Conservation (phyloP, 1,140 invertebrate species). For the Neelides sp. region DNA sequence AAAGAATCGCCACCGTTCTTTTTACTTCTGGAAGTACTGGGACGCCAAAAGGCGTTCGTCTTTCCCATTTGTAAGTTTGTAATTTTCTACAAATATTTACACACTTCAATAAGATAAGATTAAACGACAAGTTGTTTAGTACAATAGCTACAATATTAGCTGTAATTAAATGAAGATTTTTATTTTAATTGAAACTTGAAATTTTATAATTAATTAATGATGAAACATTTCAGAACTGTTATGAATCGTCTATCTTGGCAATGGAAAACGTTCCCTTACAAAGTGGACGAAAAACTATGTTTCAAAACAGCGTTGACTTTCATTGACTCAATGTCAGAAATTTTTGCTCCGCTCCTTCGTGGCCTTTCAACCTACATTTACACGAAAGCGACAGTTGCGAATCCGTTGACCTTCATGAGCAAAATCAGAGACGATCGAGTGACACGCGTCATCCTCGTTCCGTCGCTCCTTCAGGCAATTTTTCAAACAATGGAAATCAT, state of each 20-base stretch:
- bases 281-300: conserved; percentile 51
- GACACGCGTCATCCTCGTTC: conserved; percentile 63
- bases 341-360: conserved; percentile 63
- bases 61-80: too few species aligned
- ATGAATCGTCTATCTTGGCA: conserved; percentile 73
- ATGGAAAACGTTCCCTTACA: conserved; percentile 61
- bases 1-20: conserved; percentile 53
- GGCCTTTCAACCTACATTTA: conserved; percentile 54
- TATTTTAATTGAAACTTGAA: too few species aligned
- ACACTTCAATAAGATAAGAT: too few species aligned
- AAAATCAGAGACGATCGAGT: conserved; percentile 56
- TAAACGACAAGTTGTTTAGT: too few species aligned
- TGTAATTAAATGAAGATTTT: too few species aligned
- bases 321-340: conserved; percentile 69
- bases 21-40: conserved; percentile 91
- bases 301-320: conserved; percentile 82
- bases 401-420: conserved; percentile 56
- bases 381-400: conserved; percentile 52
- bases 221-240: conserved; percentile 39
- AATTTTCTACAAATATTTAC: too few species aligned
- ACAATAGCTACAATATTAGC: too few species aligned
- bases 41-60: conserved; percentile 76
- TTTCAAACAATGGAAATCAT: conserved; percentile 49
- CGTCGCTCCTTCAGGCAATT: conserved; percentile 62
- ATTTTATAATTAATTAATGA: too few species aligned